phyloP scores from a whole-genome alignment of 1,140 invertebrate species.

The Drosophila baimaii region DNA sequence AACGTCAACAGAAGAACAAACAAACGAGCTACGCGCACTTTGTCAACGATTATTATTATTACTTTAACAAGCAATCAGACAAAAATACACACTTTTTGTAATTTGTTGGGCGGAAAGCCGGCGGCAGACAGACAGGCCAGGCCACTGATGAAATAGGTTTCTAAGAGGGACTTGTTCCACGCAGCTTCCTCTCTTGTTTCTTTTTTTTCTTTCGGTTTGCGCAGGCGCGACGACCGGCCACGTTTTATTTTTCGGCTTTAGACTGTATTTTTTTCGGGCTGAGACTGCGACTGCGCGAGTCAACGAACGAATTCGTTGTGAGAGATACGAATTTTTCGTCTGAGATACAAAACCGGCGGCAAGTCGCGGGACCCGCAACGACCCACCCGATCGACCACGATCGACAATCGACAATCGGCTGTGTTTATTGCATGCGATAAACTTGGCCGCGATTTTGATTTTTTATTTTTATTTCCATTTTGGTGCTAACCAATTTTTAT shows the following conservation, averaged over 20 bases:
- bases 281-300: slow-evolving; percentile 61
- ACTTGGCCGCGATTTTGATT: slow-evolving; percentile 4
- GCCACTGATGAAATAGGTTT: slow-evolving; percentile 32
- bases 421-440: slow-evolving; percentile 60
- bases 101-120: slow-evolving; percentile 36
- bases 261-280: slow-evolving; percentile 8
- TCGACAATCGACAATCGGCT: slow-evolving; percentile 24
- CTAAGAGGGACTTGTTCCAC: slow-evolving; percentile 22
- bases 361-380: slow-evolving; percentile 16
- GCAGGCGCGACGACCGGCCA: slow-evolving; percentile 67
- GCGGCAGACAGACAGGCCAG: slow-evolving; percentile 12
- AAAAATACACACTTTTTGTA: slow-evolving; percentile 47
- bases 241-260: slow-evolving; percentile 21
- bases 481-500: slow-evolving; percentile 50
- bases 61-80: slow-evolving; percentile 42
- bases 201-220: slow-evolving; percentile 43
- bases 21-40: slow-evolving; percentile 52
- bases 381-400: slow-evolving; percentile 38
- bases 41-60: slow-evolving; percentile 57
- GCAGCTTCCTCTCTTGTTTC: slow-evolving; percentile 36
- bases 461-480: slow-evolving; percentile 6
- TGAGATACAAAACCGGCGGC: slow-evolving; percentile 34
- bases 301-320: slow-evolving; percentile 83
- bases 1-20: slow-evolving; percentile 65
- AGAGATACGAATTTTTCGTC: slow-evolving; percentile 48